A percentile compares a stretch with the other conserved stretches of the same genome.
Conservation (phyloP, 2,113 vertebrate species). For the Diadophis punctatus region DNA sequence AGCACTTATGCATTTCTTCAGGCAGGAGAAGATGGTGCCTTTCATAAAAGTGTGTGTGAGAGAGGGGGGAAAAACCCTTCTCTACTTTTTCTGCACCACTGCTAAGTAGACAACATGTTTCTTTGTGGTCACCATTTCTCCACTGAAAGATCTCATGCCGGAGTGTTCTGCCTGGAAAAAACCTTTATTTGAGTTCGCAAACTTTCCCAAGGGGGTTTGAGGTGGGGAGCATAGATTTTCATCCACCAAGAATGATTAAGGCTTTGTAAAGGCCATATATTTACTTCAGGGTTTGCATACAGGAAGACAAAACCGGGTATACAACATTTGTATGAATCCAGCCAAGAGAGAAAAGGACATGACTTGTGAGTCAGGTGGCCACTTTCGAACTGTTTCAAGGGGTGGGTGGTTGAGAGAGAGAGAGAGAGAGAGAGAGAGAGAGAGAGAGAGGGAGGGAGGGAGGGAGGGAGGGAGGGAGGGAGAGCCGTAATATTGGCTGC, state of each 20-base stretch:
- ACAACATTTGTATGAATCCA: not conserved
- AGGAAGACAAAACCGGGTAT: not conserved
- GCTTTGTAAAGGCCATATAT: not conserved
- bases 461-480: too few species aligned
- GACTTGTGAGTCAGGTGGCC: not conserved
- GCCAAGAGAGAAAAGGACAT: not conserved
- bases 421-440: too few species aligned
- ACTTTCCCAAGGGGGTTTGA: conserved; percentile 26
- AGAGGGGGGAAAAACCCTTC: conserved; percentile 23
- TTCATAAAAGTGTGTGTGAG: conserved; percentile 55
- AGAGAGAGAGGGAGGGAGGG: too few species aligned
- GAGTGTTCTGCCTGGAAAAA: conserved; percentile 46
- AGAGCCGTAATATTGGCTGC: not conserved
- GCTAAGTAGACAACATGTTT: conserved; percentile 56
- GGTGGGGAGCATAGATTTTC: not conserved
- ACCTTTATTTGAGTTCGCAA: conserved; percentile 28
- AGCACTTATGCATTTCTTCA: conserved; percentile 54
- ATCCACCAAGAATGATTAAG: conserved; percentile 31
- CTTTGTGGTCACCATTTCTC: conserved; percentile 50
- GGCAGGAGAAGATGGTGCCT: conserved; percentile 38
- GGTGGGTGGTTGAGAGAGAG: not conserved
- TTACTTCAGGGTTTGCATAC: not conserved
- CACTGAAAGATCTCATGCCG: conserved; percentile 43
- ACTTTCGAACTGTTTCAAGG: not conserved
- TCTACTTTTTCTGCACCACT: conserved; percentile 49